These are phyloP conservation scores for Propithecus deckenii DNA, from an alignment of 2,797 vertebrate genomes.

Conservation along the genomic window DNA sequence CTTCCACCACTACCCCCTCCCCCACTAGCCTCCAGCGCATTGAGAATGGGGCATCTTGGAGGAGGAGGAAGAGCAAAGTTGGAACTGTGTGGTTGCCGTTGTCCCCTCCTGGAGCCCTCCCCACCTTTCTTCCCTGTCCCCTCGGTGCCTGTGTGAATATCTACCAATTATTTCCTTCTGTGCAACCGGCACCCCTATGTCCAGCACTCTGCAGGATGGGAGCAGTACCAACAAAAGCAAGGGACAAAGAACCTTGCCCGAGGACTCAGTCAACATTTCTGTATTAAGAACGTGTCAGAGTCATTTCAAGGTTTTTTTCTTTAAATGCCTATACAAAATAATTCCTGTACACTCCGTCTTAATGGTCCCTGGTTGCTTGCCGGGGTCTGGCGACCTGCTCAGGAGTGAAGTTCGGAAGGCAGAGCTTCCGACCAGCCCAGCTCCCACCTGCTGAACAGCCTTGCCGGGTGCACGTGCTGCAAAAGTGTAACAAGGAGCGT, in stretches of 20 bases:
- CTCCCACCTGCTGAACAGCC: not conserved
- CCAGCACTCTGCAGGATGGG: not conserved
- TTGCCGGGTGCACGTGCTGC: fast-evolving
- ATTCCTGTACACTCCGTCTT: not conserved
- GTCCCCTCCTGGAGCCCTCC: not conserved
- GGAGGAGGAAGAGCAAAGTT: not conserved
- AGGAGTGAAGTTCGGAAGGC: not conserved
- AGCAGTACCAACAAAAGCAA: too few species aligned
- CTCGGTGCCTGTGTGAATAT: not conserved
- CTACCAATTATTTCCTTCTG: not conserved
- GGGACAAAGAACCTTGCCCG: not conserved
- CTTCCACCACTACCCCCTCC: fast-evolving
- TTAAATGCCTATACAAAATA: not conserved
- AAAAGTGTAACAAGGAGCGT: fast-evolving
- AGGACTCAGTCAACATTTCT: not conserved
- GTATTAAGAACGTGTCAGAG: not conserved
- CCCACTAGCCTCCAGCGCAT: not conserved
- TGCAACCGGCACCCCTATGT: not conserved
- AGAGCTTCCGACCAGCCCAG: not conserved
- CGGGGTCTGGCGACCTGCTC: not conserved
- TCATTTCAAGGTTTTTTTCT: not conserved
- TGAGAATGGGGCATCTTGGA: not conserved
- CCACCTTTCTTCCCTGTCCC: not conserved
- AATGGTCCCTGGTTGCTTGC: not conserved
- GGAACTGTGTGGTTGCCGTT: not conserved